phyloP scores from a whole-genome alignment of 1,140 invertebrate genomes.

The Liolophura sinensis region DNA sequence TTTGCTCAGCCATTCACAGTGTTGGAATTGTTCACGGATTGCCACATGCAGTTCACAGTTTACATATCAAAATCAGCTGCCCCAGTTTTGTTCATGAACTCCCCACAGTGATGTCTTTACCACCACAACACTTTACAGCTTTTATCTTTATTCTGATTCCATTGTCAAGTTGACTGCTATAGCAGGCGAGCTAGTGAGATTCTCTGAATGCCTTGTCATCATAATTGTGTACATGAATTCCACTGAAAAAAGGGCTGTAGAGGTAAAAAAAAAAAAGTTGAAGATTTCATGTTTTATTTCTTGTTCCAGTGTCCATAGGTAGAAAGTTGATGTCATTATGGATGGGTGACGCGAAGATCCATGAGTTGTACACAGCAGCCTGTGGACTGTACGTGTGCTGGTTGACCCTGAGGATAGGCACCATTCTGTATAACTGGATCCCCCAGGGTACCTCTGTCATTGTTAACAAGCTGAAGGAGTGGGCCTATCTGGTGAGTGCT shows the following conservation, averaged over 20 bases:
- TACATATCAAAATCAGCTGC: no score
- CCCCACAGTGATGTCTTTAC: no score
- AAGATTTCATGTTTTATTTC: background rate
- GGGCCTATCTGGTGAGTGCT: conserved; percentile 62
- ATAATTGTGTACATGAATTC: no score
- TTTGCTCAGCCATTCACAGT: no score
- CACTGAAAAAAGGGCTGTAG: no score
- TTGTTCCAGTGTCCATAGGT: conserved; percentile 76
- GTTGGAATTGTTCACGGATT: no score
- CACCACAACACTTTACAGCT: no score
- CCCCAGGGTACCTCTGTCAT: conserved; percentile 83
- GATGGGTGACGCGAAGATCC: conserved; percentile 70
- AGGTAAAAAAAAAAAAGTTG: background rate
- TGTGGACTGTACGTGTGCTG: conserved; percentile 93
- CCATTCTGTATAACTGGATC: conserved; percentile 81
- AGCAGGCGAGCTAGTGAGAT: no score
- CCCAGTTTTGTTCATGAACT: background rate
- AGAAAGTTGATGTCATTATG: conserved; percentile 85
- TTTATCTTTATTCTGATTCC: no score
- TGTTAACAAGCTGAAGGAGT: conserved; percentile 73
- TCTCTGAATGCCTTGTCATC: no score
- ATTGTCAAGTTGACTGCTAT: no score
- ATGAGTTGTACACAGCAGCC: conserved; percentile 95
- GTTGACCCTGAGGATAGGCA: conserved; percentile 77
- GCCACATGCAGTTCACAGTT: no score